Evolutionary conservation across 2,797 vertebrate species (phyloP).

Genomic region (Coregonus ussuriensis): DNA sequence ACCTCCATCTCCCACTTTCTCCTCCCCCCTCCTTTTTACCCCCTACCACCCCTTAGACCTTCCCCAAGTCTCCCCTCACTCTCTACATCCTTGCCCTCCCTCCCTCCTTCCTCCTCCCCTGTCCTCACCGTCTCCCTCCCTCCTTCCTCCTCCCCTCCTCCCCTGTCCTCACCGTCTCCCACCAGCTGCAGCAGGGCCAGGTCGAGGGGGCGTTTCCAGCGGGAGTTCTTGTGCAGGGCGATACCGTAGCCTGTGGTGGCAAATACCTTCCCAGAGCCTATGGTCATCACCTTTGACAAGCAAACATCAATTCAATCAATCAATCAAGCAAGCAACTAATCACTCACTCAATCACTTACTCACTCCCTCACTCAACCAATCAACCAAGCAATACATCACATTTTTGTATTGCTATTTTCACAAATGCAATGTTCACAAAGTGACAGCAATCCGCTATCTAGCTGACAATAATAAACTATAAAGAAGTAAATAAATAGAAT

Average conservation of each 20-base stretch:
- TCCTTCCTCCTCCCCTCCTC: constrained; percentile 20
- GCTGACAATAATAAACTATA: background rate
- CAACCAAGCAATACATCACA: background rate
- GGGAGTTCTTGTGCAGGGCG: constrained; percentile 92
- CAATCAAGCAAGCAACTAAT: background rate
- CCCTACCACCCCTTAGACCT: constrained; percentile 77
- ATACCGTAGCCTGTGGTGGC: constrained; percentile 95
- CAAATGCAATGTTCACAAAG: background rate
- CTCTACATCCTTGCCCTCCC: constrained; percentile 25
- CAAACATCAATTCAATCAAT: background rate
- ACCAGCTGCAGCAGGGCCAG: constrained; percentile 92
- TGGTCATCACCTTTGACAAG: constrained; percentile 83
- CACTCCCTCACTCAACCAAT: background rate
- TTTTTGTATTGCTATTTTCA: background rate
- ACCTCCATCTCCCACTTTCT: constrained; percentile 19
- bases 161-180: constrained; percentile 83
- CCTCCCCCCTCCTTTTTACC: constrained; percentile 67
- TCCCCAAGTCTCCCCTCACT: background rate
- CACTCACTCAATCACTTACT: no score
- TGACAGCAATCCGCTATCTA: background rate
- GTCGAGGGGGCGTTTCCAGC: constrained; percentile 92
- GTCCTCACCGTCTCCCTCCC: background rate
- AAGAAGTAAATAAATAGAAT: background rate
- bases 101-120: constrained; percentile 14
- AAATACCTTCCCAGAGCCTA: constrained; percentile 93